Evolutionary conservation across 2,797 vertebrate genomes (phyloP).

Genomic region (Caiman crocodilus): DNA sequence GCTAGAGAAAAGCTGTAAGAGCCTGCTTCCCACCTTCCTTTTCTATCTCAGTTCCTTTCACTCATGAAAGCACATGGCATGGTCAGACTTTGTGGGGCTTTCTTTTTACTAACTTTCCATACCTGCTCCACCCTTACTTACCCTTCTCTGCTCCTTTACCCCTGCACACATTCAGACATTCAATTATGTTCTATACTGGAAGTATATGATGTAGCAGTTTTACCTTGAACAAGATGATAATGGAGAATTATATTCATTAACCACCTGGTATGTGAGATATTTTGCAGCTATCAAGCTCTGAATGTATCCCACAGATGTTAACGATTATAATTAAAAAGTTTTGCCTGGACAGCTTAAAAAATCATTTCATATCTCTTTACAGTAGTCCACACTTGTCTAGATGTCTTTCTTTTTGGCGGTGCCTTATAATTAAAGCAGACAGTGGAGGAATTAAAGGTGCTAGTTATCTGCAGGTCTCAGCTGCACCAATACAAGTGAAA

Average conservation of each 20-base stretch:
- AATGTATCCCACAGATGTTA: slow-evolving; percentile 43
- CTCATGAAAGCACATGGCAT: not conserved
- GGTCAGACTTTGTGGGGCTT: not conserved
- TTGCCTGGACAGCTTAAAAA: slow-evolving; percentile 34
- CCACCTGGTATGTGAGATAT: slow-evolving; percentile 23
- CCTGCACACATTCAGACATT: not conserved
- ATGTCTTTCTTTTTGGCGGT: slow-evolving; percentile 27
- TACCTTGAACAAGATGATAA: not conserved
- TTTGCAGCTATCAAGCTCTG: slow-evolving; percentile 21
- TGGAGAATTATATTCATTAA: slow-evolving; percentile 1
- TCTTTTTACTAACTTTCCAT: not conserved
- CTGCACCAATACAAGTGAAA: slow-evolving; percentile 34
- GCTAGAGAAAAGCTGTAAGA: not conserved
- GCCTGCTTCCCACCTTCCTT: not conserved
- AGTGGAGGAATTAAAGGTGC: slow-evolving; percentile 12
- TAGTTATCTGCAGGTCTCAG: slow-evolving; percentile 55
- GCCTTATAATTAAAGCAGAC: slow-evolving; percentile 60
- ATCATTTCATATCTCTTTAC: slow-evolving; percentile 45
- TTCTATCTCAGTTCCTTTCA: not conserved
- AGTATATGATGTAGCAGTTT: not conserved
- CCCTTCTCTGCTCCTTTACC: not conserved
- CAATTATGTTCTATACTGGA: not conserved
- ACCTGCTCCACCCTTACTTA: not conserved
- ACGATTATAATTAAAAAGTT: slow-evolving; percentile 38
- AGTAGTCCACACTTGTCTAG: slow-evolving; percentile 47